Evolutionary conservation across 2,113 vertebrate genomes (phyloP), one percentile per base, ranked within the genome.

Genomic region (Dermatemys mawii): DNA sequence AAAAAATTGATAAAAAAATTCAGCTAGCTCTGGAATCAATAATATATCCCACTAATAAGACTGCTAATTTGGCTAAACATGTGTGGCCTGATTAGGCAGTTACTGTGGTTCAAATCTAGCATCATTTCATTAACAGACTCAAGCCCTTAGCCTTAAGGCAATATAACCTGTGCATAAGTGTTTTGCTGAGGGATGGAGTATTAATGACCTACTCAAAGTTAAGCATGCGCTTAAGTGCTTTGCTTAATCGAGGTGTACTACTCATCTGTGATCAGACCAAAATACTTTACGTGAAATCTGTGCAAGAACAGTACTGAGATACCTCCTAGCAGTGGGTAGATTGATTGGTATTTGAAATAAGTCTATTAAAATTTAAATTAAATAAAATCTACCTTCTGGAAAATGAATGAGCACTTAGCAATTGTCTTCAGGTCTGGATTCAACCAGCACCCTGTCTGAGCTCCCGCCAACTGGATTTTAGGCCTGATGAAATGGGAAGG

Each of bases 331-430:
- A 92, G 49, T 82, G 81, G 78, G 73, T 86, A 97, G 41, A 82
- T 86, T 92, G 91, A 91, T 89, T 88, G 92, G 51, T 94, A 81
- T 86, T 94, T 89, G 87, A 96, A 97, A 91, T 86, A 92, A 81
- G 57, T 51, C 86, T 90, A 96, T 97, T 97, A 96, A 96, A 94
- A 96, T 91, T 91, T 89, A 96, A 96, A 96, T 96, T 89, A 95
- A 97, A 95, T 96, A 97, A 97, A 93, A 94, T 75, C 22, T 90
- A 88, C 81, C 96, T 78, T 84, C 91, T 95, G 86, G 84, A 93
- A 97, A 97, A 97, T 94, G 92, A 96, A 97, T 90, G 70, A 92
- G 81, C 44, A 92, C 96, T 95, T 93, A 94, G 86, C 48, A 86
- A 93, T 83, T 95, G 87, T 94, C 95, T 94, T 95, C 91, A 90